A percentile compares a stretch with the other conserved stretches of the same genome.
These are phyloP conservation scores for Trichogramma pretiosum DNA, from an alignment of 1,140 invertebrate genomes.

Conservation along the genomic window DNA sequence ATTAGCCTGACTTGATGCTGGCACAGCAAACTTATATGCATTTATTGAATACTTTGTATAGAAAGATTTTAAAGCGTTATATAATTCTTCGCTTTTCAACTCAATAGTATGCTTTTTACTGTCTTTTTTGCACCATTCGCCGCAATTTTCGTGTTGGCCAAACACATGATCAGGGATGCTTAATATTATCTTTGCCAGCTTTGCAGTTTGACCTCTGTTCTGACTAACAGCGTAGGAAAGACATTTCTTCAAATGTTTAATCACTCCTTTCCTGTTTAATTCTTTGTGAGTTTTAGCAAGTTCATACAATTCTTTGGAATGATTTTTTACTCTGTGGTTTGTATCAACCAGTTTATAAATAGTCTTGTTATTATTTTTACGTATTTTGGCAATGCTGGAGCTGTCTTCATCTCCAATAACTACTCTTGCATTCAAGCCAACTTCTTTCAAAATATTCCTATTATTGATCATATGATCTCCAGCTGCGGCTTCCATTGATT, in stretches of 20 bases:
- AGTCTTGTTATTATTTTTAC: neutral
- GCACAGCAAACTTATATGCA: slow-evolving; percentile 16
- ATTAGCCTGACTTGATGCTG: slow-evolving; percentile 19
- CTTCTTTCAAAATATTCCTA: neutral
- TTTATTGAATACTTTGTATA: slow-evolving; percentile 16
- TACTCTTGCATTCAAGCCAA: neutral
- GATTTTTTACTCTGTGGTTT: neutral
- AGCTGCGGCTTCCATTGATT: neutral
- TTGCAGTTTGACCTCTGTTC: neutral
- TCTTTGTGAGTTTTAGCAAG: no score
- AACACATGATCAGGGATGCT: slow-evolving; percentile 17
- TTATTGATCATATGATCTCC: no score
- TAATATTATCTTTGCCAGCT: neutral
- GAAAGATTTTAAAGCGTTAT: slow-evolving; percentile 5
- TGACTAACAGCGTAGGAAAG: no score
- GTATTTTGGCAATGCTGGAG: neutral
- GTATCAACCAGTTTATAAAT: slow-evolving; percentile 3
- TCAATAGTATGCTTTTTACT: no score
- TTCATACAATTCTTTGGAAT: neutral
- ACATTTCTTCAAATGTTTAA: slow-evolving; percentile 13
- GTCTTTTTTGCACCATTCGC: slow-evolving; percentile 14
- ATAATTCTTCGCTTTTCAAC: slow-evolving; percentile 2
- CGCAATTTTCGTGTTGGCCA: slow-evolving; percentile 15
- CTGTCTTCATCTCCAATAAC: slow-evolving; percentile 4
- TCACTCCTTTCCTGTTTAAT: slow-evolving; percentile 1